Base-by-base conservation (phyloP, 2,888 invertebrate species). In the Druceiella hillmani region DNA sequence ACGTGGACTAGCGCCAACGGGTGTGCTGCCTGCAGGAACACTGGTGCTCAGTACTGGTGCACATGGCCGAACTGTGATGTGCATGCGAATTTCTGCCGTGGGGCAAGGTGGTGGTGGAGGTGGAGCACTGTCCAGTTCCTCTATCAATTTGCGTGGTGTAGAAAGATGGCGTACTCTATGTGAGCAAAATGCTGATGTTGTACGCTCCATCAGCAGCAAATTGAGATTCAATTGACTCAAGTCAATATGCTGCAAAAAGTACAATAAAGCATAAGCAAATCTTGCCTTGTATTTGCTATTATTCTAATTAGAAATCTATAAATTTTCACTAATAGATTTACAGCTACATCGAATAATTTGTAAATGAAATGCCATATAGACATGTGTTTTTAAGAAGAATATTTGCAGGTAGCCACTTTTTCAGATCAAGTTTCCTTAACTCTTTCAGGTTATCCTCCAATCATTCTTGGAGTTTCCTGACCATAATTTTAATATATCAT, bases 151-250 rank as follows among this genome's bases (percentile, higher is more conserved):
- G 51, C 78, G 64, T 25, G 85, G 78, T 7, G 87, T 81, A 55
- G 83, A 81, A 46, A 87, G 76, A 53, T 82, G 78, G 37, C 80
- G 78, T 37, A 87, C 79, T 55, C 91, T 79, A 62, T 91, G 89
- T 35, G 86, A 88, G 48, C 81, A 83, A 67, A 90, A 92, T 12
- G 92, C 91, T 40, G 83, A 82, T 46, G 86, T 63, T 48, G 77
- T 63, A 59, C 83, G 83, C 61, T 84, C 67, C 59, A 87, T n/a
- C n/a, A n/a, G 74, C 31, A 81, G 61, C 30, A 86, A 55, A 35
- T 76, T 56, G 25, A 86, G 62, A 62, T 85, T 85, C 41, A 85
- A 55, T 6, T 75, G 74, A 40, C 66, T 64, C 44, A 85, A 62
- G 58, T 81, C 76, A 40, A 85, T 68, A 55, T 81, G 74, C 81